These are phyloP conservation scores for Bombyx mandarina DNA, from an alignment of 1,140 invertebrate species.

Conservation along the genomic window DNA sequence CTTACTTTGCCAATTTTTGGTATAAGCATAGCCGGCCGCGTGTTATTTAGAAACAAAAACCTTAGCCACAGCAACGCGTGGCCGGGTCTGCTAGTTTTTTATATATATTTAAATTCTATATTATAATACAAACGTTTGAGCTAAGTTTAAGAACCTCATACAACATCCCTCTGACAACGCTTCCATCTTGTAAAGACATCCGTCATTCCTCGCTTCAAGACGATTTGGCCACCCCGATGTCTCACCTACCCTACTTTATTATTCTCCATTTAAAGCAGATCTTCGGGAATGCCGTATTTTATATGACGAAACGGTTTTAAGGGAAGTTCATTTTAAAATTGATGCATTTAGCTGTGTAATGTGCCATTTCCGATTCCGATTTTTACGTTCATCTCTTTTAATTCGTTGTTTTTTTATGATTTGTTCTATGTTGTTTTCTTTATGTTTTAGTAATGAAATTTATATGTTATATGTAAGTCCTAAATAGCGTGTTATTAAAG, in stretches of 20 bases:
- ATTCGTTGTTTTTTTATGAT: background rate
- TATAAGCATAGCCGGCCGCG: too few species aligned
- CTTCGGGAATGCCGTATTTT: slow-evolving; percentile 2
- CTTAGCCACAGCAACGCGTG: too few species aligned
- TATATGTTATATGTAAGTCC: too few species aligned
- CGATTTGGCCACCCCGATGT: slow-evolving; percentile 40
- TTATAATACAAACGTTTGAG: too few species aligned
- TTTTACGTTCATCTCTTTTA: slow-evolving; percentile 10
- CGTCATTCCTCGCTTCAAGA: slow-evolving; percentile 47
- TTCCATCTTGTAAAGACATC: slow-evolving; percentile 62
- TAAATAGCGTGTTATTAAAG: too few species aligned
- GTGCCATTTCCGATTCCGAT: slow-evolving; percentile 55
- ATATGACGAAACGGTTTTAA: background rate
- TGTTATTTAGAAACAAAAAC: too few species aligned
- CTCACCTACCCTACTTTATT: slow-evolving; percentile 35
- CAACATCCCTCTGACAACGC: slow-evolving; percentile 39
- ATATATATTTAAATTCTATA: too few species aligned
- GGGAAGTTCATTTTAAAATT: slow-evolving; percentile 20
- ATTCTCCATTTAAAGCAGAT: slow-evolving; percentile 21
- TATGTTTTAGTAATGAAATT: too few species aligned
- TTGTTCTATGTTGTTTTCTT: too few species aligned
- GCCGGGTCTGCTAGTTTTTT: too few species aligned
- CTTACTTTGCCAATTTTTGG: too few species aligned
- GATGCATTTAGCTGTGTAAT: slow-evolving; percentile 32
- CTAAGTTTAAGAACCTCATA: slow-evolving; percentile 30